Percentiles rank a stretch among this genome's conserved stretches.
Evolutionary conservation across 92 coral and sea anemone genomes (phyloP).

Genomic region (Epizoanthus stellaris): DNA sequence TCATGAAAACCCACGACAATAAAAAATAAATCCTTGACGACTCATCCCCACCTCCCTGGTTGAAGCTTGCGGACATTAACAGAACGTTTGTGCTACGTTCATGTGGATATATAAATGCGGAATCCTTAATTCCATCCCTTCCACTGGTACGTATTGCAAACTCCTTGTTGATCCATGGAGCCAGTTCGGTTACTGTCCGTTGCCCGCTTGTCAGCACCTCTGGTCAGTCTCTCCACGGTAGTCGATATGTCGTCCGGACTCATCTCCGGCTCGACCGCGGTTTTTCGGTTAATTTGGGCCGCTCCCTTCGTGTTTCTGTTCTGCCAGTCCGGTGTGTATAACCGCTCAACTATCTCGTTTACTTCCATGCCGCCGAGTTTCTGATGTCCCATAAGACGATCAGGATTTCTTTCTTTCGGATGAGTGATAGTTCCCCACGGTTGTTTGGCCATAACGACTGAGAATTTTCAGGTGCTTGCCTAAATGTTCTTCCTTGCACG

Average conservation of each 20-base stretch:
- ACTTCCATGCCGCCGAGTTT: conserved; percentile 66
- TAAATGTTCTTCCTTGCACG: neutral
- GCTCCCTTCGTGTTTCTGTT: conserved; percentile 65
- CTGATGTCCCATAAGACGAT: conserved; percentile 84
- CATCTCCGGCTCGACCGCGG: conserved; percentile 69
- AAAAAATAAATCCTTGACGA: no score
- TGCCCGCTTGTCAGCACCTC: conserved; percentile 72
- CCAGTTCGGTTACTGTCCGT: conserved; percentile 94
- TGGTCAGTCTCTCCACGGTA: conserved; percentile 78
- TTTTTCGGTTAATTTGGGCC: conserved; percentile 43
- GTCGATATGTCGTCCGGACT: conserved; percentile 63
- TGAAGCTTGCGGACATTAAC: no score
- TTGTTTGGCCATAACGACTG: conserved; percentile 72
- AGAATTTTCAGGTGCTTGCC: neutral
- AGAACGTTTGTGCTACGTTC: no score
- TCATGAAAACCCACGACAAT: no score
- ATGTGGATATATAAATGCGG: no score
- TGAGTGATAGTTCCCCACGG: conserved; percentile 99
- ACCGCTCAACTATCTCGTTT: conserved; percentile 69
- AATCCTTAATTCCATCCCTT: conserved; percentile 87
- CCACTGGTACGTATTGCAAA: conserved; percentile 92
- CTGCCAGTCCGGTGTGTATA: conserved; percentile 80
- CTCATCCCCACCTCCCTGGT: no score
- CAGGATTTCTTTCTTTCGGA: conserved; percentile 90
- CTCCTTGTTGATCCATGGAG: conserved; percentile 89